Conservation (phyloP, 2,797 vertebrate species). For the Betta splendens region DNA sequence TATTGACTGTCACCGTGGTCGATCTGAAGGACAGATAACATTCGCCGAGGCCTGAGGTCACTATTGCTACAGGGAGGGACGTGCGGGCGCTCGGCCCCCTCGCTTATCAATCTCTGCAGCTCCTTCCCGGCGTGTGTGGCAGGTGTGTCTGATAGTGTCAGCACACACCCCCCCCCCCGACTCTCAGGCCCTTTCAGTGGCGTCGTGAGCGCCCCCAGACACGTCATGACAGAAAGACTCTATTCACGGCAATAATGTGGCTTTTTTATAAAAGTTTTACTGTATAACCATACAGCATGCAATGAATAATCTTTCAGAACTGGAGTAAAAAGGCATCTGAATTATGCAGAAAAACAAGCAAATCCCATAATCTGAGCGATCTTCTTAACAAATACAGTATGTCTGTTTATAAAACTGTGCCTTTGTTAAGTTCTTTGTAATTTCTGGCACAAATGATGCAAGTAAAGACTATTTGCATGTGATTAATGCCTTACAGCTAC, state of each 20-base stretch:
- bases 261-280: conserved; percentile 7
- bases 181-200: conserved; percentile 2
- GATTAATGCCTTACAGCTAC: no score
- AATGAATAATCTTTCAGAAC: conserved; percentile 12
- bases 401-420: no score
- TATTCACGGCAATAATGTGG: not conserved
- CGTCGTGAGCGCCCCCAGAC: conserved; percentile 14
- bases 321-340: not conserved
- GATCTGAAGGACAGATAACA: conserved; percentile 57
- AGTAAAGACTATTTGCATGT: not conserved
- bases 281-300: not conserved
- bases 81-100: conserved; percentile 17
- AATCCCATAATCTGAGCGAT: no score
- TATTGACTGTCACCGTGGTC: conserved; percentile 48
- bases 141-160: conserved; percentile 7
- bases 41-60: conserved; percentile 23
- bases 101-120: conserved; percentile 36
- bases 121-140: conserved; percentile 8
- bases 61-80: conserved; percentile 16
- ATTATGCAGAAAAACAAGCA: no score
- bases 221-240: conserved; percentile 19
- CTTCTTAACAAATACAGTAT: no score
- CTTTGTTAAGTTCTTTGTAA: no score
- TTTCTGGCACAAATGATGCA: not conserved
- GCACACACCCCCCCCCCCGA: conserved; percentile 4